Evolutionary conservation across 2,797 vertebrate genomes (phyloP), one percentile per base, ranked within the genome.

Genomic region (Lepidocolaptes lacrymiger): DNA sequence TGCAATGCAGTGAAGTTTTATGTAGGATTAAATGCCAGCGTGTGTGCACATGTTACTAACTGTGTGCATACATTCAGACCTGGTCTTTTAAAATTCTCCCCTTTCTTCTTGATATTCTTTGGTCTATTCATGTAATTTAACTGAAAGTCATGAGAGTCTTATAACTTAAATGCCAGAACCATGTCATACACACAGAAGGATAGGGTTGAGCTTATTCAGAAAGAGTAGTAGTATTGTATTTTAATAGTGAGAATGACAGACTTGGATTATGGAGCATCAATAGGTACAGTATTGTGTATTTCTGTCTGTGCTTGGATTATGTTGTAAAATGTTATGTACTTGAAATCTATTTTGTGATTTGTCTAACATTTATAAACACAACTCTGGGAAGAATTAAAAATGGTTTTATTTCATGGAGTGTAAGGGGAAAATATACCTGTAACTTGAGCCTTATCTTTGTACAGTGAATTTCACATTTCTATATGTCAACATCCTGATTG

Each of bases 401-500:
- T 95, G 95, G 93, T 97, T 97, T 98, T 93, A 97, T 96, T 98
- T 98, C 96, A 97, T 95, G 96, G 97, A 96, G 96, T 95, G 94
- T 90, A 90, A 90, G 97, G 98, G 94, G 93, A 92, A 97, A 97
- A 97, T 97, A 97, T 94, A 98, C 92, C 98, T 98, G 98, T 98
- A 98, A 98, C 98, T 98, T 92, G 98, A 99, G 98, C 99, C 99
- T 99, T 99, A 99, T 98, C 98, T 99, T 99, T 99, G 99, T 99
- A 99, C 98, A 98, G 98, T 99, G 97, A 98, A 98, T 98, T 99
- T 98, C 98, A 98, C 98, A 97, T 99, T 99, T 99, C 97, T 99
- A 98, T 99, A 98, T 99, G 98, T 99, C 98, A 98, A 98, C 98
- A 98, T 98, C 98, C 98, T 98, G 97, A 98, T 98, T 99, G 99